These are phyloP conservation scores for Intellagama lesueurii DNA, from an alignment of 2,797 vertebrate species.

Conservation along the genomic window DNA sequence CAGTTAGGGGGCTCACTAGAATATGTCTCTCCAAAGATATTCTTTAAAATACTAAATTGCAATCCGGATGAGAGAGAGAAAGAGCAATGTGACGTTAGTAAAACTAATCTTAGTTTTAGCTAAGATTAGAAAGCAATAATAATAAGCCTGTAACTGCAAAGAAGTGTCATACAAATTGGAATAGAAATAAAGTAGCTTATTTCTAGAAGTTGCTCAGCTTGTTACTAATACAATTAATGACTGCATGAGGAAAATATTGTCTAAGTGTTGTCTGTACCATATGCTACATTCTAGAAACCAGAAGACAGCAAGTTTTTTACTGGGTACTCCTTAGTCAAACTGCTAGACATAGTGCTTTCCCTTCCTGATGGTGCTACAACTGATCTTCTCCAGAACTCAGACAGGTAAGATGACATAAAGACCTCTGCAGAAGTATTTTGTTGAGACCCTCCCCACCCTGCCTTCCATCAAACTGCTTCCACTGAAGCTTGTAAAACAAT, in stretches of 20 bases:
- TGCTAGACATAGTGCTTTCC: conserved; percentile 83
- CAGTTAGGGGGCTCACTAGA: background rate
- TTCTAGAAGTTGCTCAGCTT: background rate
- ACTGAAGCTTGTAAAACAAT: background rate
- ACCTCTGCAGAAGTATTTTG: background rate
- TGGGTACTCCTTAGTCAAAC: conserved; percentile 80
- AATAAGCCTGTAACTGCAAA: background rate
- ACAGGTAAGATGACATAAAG: conserved; percentile 81
- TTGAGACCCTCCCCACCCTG: background rate
- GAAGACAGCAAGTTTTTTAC: conserved; percentile 84
- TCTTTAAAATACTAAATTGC: background rate
- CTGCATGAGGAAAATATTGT: background rate
- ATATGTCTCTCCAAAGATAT: background rate
- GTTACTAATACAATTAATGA: background rate
- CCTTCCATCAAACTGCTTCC: too few relatives aligned
- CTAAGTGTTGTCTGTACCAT: conserved; percentile 22
- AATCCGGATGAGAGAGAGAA: background rate
- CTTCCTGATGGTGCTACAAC: conserved; percentile 89
- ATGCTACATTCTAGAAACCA: conserved; percentile 74
- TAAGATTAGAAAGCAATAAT: background rate
- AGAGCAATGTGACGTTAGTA: background rate
- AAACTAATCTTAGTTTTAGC: background rate
- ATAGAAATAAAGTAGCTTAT: background rate
- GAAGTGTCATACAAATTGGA: background rate
- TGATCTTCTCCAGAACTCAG: conserved; percentile 88